Percentiles rank a stretch among this genome's conserved stretches.
Conservation (phyloP, 2,888 invertebrate genomes). For the Bursaphelenchus okinawaensis region DNA sequence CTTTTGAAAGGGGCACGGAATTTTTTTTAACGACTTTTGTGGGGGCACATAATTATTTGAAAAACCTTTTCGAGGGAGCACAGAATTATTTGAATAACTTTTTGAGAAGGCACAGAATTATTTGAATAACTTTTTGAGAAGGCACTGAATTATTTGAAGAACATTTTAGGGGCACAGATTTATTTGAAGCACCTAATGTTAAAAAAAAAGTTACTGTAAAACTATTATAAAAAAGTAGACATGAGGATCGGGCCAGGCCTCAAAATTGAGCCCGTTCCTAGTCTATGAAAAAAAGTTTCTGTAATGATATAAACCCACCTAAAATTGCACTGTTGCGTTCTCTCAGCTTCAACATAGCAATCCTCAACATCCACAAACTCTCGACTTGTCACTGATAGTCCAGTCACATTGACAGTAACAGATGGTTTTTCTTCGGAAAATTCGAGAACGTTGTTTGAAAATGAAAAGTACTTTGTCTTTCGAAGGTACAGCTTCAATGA, state of each 20-base stretch:
- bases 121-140: no score
- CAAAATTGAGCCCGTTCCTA: no score
- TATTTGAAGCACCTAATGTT: no score
- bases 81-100: no score
- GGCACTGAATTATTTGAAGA: no score
- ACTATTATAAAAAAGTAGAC: background rate
- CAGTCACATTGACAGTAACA: slow-evolving; percentile 13
- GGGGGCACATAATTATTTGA: no score
- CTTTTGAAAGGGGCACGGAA: no score
- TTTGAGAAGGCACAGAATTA: no score
- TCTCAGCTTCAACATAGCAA: slow-evolving; percentile 2
- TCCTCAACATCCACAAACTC: slow-evolving; percentile 26
- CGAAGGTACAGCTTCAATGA: background rate
- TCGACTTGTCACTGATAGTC: slow-evolving; percentile 28
- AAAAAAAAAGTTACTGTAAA: background rate
- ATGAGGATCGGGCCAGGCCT: no score
- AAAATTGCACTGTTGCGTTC: slow-evolving; percentile 22
- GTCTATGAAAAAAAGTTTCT: background rate
- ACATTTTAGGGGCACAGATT: no score
- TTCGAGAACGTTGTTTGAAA: background rate
- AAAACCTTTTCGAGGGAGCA: no score
- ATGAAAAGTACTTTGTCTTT: background rate
- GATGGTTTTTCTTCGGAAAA: background rate
- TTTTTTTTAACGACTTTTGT: no score
- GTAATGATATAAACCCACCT: slow-evolving; percentile 15